A percentile compares a stretch with the other conserved stretches of the same genome.
Conservation (phyloP, 2,888 invertebrate species). For the Melanostoma mellinum region DNA sequence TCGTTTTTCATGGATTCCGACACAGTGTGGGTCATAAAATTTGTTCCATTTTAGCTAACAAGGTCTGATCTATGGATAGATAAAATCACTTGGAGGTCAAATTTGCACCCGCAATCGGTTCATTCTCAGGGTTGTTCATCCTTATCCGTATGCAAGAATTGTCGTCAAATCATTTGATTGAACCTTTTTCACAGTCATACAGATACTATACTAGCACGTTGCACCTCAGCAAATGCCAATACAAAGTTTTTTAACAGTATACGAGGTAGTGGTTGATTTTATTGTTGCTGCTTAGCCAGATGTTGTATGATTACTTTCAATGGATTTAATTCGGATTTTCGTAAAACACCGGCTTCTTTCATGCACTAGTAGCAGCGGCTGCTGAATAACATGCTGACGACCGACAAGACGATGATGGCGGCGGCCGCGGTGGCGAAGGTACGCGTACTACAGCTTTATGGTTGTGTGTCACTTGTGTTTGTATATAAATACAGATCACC, state of each 20-base stretch:
- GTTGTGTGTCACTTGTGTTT: slow-evolving; percentile 61
- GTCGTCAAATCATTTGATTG: slow-evolving; percentile 1
- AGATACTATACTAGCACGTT: neutral
- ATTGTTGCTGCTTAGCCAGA: slow-evolving; percentile 37
- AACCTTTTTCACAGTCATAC: too few relatives aligned
- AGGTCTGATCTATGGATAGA: slow-evolving; percentile 50
- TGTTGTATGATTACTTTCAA: slow-evolving; percentile 47
- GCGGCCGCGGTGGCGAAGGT: slow-evolving; percentile 34
- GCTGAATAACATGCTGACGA: slow-evolving; percentile 25
- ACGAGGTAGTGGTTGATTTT: slow-evolving; percentile 27
- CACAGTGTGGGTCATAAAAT: slow-evolving; percentile 48
- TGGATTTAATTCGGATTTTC: slow-evolving; percentile 32
- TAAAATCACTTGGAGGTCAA: slow-evolving; percentile 16
- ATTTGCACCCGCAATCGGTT: neutral
- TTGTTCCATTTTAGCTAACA: slow-evolving; percentile 45
- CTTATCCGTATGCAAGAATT: slow-evolving; percentile 45
- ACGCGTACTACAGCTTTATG: slow-evolving; percentile 59
- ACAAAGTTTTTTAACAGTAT: slow-evolving; percentile 30
- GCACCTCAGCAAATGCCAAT: slow-evolving; percentile 11
- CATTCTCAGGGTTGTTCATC: slow-evolving; percentile 6
- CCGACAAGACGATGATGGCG: neutral
- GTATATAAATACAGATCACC: slow-evolving; percentile 81
- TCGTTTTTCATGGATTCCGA: slow-evolving; percentile 30
- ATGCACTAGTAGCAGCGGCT: slow-evolving; percentile 23
- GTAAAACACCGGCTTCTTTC: slow-evolving; percentile 39